These are phyloP conservation scores for Meda fulgida DNA, from an alignment of 2,797 vertebrate genomes.

Conservation along the genomic window DNA sequence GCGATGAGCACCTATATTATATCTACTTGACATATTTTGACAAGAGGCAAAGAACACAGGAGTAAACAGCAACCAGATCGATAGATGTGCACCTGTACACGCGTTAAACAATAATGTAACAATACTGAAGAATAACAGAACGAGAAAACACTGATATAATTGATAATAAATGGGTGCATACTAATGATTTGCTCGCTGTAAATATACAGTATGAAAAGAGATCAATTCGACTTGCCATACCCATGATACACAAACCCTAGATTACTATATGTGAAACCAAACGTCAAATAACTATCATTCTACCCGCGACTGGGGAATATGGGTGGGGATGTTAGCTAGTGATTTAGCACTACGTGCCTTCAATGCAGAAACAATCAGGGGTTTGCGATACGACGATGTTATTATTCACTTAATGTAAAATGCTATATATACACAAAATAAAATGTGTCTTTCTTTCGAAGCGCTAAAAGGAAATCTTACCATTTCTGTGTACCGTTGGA, in stretches of 20 bases:
- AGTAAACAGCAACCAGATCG: background rate
- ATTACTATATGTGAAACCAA: background rate
- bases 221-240: background rate
- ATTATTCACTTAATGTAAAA: background rate
- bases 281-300: background rate
- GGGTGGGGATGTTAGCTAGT: constrained; percentile 62
- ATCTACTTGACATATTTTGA: too few species aligned
- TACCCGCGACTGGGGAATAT: constrained; percentile 57
- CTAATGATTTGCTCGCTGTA: background rate
- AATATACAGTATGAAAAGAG: background rate
- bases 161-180: background rate
- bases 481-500: constrained; percentile 72
- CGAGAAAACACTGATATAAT: background rate
- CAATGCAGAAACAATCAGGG: background rate
- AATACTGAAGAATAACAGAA: constrained; percentile 21
- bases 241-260: too few species aligned
- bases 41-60: background rate
- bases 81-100: background rate
- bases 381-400: too few species aligned
- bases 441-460: background rate
- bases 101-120: background rate
- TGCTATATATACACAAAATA: background rate
- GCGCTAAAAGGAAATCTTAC: constrained; percentile 66
- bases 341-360: constrained; percentile 2
- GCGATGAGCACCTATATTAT: background rate